Evolutionary conservation across 1,140 invertebrate genomes (phyloP).

Genomic region (Littorina saxatilis): DNA sequence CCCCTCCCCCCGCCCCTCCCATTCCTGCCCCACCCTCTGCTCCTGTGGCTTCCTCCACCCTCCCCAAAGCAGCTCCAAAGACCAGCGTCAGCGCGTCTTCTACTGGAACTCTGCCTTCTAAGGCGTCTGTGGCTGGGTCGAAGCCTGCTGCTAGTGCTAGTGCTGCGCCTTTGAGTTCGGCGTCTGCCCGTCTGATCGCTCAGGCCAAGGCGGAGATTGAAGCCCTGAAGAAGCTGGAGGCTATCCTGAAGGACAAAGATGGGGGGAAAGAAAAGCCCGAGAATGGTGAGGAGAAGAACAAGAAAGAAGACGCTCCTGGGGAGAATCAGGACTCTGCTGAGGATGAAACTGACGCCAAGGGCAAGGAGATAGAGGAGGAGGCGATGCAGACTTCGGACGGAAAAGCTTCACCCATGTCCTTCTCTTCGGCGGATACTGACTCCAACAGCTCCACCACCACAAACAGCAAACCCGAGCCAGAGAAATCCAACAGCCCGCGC

Average conservation of each 20-base stretch:
- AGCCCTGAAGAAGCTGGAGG: slow-evolving; percentile 43
- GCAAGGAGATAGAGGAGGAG: background rate
- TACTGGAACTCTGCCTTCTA: background rate
- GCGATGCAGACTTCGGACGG: background rate
- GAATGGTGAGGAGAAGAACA: background rate
- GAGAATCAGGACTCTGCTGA: background rate
- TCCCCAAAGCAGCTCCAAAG: background rate
- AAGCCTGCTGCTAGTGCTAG: too few species aligned
- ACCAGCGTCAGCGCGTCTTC: background rate
- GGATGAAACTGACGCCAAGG: background rate
- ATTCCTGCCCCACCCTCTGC: background rate
- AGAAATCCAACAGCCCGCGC: background rate
- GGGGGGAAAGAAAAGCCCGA: background rate
- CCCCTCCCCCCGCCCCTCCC: background rate
- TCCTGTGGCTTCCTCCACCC: background rate
- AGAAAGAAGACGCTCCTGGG: background rate
- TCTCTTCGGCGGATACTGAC: background rate
- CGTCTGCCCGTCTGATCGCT: slow-evolving; percentile 11
- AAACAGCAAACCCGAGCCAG: background rate
- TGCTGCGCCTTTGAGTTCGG: background rate
- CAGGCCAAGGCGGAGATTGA: slow-evolving; percentile 43
- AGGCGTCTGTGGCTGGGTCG: background rate
- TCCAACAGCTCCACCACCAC: background rate
- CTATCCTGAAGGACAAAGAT: slow-evolving; percentile 25
- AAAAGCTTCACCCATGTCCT: background rate